Evolutionary conservation across 2,113 vertebrate genomes (phyloP).

Genomic region (Probosciger aterrimus): DNA sequence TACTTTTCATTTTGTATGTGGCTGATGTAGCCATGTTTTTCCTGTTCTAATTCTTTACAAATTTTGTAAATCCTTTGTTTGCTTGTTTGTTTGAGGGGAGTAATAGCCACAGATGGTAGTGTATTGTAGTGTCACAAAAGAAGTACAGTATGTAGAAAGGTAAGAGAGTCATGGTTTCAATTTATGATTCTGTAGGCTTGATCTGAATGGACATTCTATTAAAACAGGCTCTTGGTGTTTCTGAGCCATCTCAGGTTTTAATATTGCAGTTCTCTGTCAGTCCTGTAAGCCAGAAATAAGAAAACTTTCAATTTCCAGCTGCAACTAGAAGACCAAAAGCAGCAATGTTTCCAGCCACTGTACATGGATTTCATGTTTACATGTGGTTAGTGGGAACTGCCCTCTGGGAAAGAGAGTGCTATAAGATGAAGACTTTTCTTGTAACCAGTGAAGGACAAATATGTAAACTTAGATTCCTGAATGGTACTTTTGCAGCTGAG

Average conservation of each 20-base stretch:
- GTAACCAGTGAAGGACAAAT: not conserved
- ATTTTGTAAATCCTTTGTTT: not conserved
- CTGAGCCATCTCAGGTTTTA: not conserved
- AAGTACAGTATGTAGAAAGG: not conserved
- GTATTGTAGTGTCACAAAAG: not conserved
- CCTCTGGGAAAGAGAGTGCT: not conserved
- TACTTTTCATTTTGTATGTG: not conserved
- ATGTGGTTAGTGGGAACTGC: not conserved
- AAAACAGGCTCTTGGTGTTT: not conserved
- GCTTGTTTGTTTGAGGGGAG: not conserved
- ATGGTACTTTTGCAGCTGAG: not conserved
- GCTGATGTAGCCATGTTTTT: not conserved
- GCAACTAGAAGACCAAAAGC: not conserved
- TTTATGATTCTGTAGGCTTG: not conserved
- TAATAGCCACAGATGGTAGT: not conserved
- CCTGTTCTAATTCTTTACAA: not conserved
- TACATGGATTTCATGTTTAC: not conserved
- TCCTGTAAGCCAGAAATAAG: not conserved
- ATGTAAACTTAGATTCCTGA: not conserved
- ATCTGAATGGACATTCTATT: not conserved
- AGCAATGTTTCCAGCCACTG: not conserved
- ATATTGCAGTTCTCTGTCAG: not conserved
- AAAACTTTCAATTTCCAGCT: not conserved
- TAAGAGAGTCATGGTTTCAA: not conserved
- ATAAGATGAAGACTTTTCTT: not conserved